phyloP scores from a whole-genome alignment of 1,140 invertebrate species.

The Apis cerana region DNA sequence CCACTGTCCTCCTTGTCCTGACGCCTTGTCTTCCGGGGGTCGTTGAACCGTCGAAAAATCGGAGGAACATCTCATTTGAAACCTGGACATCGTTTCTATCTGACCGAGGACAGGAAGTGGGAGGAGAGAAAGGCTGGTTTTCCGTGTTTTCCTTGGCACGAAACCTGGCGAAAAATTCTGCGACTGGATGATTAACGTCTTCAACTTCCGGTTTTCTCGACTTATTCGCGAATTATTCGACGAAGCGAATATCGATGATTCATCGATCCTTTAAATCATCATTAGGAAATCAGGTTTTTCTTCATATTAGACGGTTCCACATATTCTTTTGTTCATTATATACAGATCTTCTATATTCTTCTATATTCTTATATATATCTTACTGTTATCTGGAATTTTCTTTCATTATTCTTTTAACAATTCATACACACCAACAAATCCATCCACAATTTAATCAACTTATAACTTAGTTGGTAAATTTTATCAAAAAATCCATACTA shows the following conservation, averaged over 20 bases:
- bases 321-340: no score
- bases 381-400: no score
- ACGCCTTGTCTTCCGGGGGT: constrained; percentile 6
- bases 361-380: no score
- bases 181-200: constrained; percentile 53
- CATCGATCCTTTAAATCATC: constrained; percentile 60
- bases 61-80: background rate
- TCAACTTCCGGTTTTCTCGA: constrained; percentile 21
- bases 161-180: constrained; percentile 22
- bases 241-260: constrained; percentile 53
- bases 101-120: background rate
- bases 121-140: background rate
- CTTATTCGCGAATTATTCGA: constrained; percentile 34
- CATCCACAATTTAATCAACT: no score
- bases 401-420: no score
- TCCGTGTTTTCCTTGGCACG: constrained; percentile 44
- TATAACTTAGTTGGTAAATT: no score
- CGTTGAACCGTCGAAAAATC: constrained; percentile 34
- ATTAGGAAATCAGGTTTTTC: background rate
- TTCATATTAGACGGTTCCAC: no score
- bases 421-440: no score
- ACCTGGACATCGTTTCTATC: background rate
- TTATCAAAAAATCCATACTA: no score
- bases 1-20: background rate
- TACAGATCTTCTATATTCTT: background rate